Evolutionary conservation across 2,797 vertebrate genomes (phyloP), one percentile per base, ranked within the genome.

Genomic region (Mallotus villosus): DNA sequence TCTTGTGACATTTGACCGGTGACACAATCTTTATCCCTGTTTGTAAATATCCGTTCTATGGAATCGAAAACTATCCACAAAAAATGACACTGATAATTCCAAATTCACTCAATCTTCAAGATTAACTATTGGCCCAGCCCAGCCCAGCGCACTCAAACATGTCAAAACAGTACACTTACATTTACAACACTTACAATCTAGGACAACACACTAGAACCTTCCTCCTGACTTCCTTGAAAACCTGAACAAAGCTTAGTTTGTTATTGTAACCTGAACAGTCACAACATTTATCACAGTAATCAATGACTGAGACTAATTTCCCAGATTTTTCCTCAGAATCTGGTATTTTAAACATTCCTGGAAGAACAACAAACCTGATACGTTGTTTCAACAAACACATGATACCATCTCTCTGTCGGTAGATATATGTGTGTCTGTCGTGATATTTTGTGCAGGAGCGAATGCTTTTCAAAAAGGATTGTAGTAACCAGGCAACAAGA

Each of bases 401-500:
- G 11, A 46, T 46, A 46, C 41, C 34, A 11, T 37, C 34, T 37
- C 34, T 51, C 3, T 6, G 19, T n/a, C 51, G 3, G 51, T 55
- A n/a, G 19, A 55, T 46, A 46, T 46, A 82, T 86, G 89, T 87
- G 85, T 85, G 90, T 90, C 83, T 93, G 92, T 89, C 81, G 88
- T 89, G 87, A 90, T 92, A 86, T 89, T 91, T 88, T 87, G 82
- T 88, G 87, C 81, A 83, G 75, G 83, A 85, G 90, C 86, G 80
- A 87, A 85, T 84, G 79, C 76, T 80, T 92, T 92, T 92, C 86
- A 90, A 91, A 89, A 85, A 75, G 84, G 82, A 89, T 84, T 89
- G 87, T 34, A 75, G 92, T 94, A 92, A 91, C 93, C 85, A 92
- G 88, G 93, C 93, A 94, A 94, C 93, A 90, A 88, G 90, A 89